Evolutionary conservation across 2,797 vertebrate species (phyloP).

Genomic region (Paratrypauchen microcephalus): DNA sequence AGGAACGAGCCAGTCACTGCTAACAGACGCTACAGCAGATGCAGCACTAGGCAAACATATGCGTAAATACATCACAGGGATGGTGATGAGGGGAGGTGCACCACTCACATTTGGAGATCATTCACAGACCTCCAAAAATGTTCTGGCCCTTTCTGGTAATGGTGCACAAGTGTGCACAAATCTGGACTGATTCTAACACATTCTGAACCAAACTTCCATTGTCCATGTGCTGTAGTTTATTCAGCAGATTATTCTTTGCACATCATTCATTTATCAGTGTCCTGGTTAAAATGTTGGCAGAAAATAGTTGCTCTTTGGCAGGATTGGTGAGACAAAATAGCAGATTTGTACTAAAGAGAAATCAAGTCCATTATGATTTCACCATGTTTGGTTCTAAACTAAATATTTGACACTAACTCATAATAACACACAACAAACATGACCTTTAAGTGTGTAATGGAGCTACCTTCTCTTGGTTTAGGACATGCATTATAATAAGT

Average conservation of each 20-base stretch:
- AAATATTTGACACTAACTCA: background rate
- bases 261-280: background rate
- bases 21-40: constrained; percentile 65
- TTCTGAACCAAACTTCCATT: background rate
- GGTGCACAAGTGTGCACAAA: background rate
- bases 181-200: background rate
- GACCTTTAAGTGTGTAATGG: background rate
- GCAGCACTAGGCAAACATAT: constrained; percentile 26
- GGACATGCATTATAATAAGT: background rate
- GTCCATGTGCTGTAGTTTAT: background rate
- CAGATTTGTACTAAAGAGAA: background rate
- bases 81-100: constrained; percentile 19
- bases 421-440: background rate
- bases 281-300: background rate
- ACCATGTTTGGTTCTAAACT: background rate
- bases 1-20: constrained; percentile 22
- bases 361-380: background rate
- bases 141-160: background rate
- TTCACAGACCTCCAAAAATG: background rate
- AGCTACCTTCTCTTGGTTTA: background rate
- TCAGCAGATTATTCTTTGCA: background rate
- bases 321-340: background rate
- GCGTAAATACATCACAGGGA: constrained; percentile 28
- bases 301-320: background rate
- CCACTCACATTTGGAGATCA: background rate